Base-by-base conservation (phyloP, 2,888 invertebrate genomes). In the Toxonevra muliebris region DNA sequence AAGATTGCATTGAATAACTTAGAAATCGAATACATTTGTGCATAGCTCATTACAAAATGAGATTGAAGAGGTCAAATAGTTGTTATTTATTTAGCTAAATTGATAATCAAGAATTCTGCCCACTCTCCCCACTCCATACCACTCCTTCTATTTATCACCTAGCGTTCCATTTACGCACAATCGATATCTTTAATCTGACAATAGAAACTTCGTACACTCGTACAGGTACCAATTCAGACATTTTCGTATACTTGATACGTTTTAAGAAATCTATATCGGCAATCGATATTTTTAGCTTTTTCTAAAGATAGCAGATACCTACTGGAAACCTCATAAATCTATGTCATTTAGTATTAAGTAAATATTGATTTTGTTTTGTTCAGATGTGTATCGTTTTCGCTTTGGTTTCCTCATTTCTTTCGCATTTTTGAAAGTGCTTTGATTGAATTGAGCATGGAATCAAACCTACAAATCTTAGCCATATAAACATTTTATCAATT, bases 321-420 rank as follows among this genome's bases (percentile, higher is more conserved):
- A 5, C 48, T 48, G 68, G 68, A 67, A 65, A 71, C 65, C 69
- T 70, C 72, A 76, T 78, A 76, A 74, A 78, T 78, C 79, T 77
- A 69, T 78, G 76, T 79, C 79, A 74, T 68, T 57, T 54, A 12
- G 13, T 57, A 66, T 66, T 50, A 61, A 54, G 41, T 43, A 54
- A 12, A 61, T 54, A 50, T 41, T 65, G 59, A 40, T 65, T 65
- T 53, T 42, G 15, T 30, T 15, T 40, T 13, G 65, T 15, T 13
- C 9, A 48, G 48, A n/a, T 48, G 5, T 48, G 3, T 30, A 15
- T 57, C 19, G n/a, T 17, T 62, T 43, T 13, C 54, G 13, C 41
- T 48, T 50, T 40, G 1, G 48, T n/a, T 4, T 45, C 12, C 13
- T 42, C 60, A 20, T 48, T 60, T 19, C 42, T 45, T 13, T 15